Percentiles rank a stretch among this genome's conserved stretches.
These are phyloP conservation scores for Pogonocherus hispidulus DNA, from an alignment of 2,888 invertebrate genomes.

Conservation along the genomic window DNA sequence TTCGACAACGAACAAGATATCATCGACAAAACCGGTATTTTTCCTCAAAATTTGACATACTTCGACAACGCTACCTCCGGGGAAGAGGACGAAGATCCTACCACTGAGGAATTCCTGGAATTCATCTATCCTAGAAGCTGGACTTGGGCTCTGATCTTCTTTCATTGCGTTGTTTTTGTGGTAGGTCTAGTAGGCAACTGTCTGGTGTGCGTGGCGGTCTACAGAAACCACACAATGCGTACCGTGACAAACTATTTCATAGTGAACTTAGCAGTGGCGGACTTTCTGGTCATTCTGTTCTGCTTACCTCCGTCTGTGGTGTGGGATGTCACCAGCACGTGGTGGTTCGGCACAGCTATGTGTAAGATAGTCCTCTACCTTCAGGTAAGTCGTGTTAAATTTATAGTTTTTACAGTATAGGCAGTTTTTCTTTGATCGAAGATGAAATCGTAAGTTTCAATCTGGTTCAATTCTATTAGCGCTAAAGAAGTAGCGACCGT, in stretches of 20 bases:
- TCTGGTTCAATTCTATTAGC: too few relatives aligned
- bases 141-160: slow-evolving; percentile 84
- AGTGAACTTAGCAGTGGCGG: slow-evolving; percentile 89
- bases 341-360: slow-evolving; percentile 89
- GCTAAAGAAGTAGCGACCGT: too few relatives aligned
- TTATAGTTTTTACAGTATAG: not conserved
- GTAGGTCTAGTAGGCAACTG: slow-evolving; percentile 90
- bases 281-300: slow-evolving; percentile 90
- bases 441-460: too few relatives aligned
- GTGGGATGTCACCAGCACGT: slow-evolving; percentile 93
- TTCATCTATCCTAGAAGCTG: slow-evolving; percentile 80
- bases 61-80: slow-evolving; percentile 19
- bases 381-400: slow-evolving; percentile 77
- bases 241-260: slow-evolving; percentile 96
- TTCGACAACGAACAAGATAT: not conserved
- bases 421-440: too few relatives aligned
- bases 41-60: not conserved
- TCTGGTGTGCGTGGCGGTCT: slow-evolving; percentile 90
- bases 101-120: slow-evolving; percentile 70
- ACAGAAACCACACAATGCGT: slow-evolving; percentile 89
- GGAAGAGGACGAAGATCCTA: slow-evolving; percentile 48
- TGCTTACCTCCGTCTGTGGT: slow-evolving; percentile 90
- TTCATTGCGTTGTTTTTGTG: slow-evolving; percentile 84
- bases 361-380: slow-evolving; percentile 92
- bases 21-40: not conserved